phyloP scores from a whole-genome alignment of 2,797 vertebrate genomes.

The Miichthys miiuy region DNA sequence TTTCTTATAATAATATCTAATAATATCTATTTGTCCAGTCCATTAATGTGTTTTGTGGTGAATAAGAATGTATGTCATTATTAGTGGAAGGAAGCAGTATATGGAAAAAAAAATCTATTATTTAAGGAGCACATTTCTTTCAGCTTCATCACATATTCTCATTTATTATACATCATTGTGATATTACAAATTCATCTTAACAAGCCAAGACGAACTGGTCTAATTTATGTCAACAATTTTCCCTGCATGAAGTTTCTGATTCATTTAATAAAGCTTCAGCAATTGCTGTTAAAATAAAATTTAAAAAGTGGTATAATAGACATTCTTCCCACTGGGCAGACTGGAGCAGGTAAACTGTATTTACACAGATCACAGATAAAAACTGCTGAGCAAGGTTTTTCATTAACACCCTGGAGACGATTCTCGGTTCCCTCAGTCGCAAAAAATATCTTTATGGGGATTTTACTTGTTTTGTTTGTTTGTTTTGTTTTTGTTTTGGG shows the following conservation, averaged over 20 bases:
- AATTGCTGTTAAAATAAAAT: neutral
- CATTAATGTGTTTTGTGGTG: neutral
- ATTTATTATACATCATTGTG: neutral
- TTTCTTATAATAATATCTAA: no score
- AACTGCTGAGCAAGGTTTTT: neutral
- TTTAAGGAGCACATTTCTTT: neutral
- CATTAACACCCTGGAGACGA: no score
- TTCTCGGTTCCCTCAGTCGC: neutral
- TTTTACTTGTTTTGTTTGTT: neutral
- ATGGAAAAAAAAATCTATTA: neutral
- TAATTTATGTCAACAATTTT: rapidly evolving
- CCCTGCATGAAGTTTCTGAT: rapidly evolving
- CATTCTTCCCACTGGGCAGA: constrained; percentile 58
- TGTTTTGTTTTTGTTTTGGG: neutral
- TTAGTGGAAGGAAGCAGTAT: neutral
- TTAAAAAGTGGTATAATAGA: neutral
- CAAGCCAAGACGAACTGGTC: neutral
- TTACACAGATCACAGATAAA: neutral
- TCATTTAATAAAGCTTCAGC: neutral
- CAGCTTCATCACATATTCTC: neutral
- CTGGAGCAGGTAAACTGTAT: neutral
- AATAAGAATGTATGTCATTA: no score
- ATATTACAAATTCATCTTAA: neutral
- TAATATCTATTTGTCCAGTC: neutral
- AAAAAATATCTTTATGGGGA: neutral